Base-by-base conservation (phyloP, 2,888 invertebrate species). In the Myopa testacea region DNA sequence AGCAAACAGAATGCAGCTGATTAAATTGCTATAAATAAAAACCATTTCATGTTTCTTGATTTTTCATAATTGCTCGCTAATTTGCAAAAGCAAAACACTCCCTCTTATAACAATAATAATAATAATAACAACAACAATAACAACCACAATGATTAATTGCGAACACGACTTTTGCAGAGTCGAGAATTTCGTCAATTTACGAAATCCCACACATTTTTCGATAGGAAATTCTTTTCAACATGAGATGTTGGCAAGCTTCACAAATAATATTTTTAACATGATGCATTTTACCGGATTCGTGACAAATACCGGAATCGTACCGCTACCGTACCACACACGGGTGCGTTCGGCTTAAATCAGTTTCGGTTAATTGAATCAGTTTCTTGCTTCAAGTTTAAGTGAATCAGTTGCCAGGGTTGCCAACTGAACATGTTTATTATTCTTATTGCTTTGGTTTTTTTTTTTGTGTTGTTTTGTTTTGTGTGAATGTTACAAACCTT, bases 51-150 rank as follows among this genome's bases (percentile, higher is more conserved):
- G 63, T 34, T 37, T 34, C 19, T 34, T 63, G 19, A 37, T 37
- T 55, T 55, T 55, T 55, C n/a, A 55, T 55, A 55, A 55, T 55
- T 55, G 55, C 16, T n/a, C 26, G 63, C 10, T 37, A 63, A 63
- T 63, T 63, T 45, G 45, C 10, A 45, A 45, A 45, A 55, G 55
- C 55, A 16, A 55, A 55, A 55, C 55, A 55, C 55, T 55, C 55
- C 55, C 55, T 55, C 55, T 55, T 55, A 8, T 34, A 71, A 71
- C 40, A 71, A 71, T 38, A 71, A 60, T 19, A 71, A 71, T 37
- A 70, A 55, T 26, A 26, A 45, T 19, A 19, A 68, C 40, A 50
- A 69, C 37, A 62, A 62, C 62, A 62, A 62, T 10, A 62, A 52
- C 14, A 58, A 58, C 16, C 5, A 1, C 58, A 58, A 58, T 16